Conservation (phyloP, 2,113 vertebrate genomes). For the Psittacula cyanocephala region DNA sequence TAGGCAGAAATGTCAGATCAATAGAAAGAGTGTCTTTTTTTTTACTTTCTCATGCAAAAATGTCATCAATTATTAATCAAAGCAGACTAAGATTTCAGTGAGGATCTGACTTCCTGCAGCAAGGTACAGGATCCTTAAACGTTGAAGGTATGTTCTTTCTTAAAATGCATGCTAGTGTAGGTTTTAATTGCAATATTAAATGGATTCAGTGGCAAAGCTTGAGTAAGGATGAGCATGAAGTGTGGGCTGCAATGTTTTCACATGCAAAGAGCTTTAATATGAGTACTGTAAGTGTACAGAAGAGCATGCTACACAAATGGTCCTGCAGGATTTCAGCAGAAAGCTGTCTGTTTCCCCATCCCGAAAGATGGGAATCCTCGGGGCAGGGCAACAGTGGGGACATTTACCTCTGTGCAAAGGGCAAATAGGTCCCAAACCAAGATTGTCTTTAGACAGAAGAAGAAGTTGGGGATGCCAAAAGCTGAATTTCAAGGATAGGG, state of each 20-base stretch:
- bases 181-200: neutral
- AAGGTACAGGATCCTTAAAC: neutral
- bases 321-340: neutral
- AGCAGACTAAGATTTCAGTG: slow-evolving; percentile 31
- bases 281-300: neutral
- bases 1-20: neutral
- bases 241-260: neutral
- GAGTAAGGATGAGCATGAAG: neutral
- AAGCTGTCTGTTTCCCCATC: neutral
- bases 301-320: neutral
- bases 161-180: neutral
- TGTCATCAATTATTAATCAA: slow-evolving; percentile 63
- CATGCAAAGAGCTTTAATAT: neutral
- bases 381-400: accelerated
- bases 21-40: neutral
- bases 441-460: accelerated
- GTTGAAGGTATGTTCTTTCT: neutral
- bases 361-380: neutral
- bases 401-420: accelerated
- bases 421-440: neutral
- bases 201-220: neutral
- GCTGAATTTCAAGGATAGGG: neutral
- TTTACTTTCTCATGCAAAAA: slow-evolving; percentile 8
- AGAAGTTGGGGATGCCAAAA: neutral
- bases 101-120: slow-evolving; percentile 32